Percentiles rank a stretch among this genome's conserved stretches.
phyloP scores from a whole-genome alignment of 1,140 invertebrate species.

The Eubasilissa regina region DNA sequence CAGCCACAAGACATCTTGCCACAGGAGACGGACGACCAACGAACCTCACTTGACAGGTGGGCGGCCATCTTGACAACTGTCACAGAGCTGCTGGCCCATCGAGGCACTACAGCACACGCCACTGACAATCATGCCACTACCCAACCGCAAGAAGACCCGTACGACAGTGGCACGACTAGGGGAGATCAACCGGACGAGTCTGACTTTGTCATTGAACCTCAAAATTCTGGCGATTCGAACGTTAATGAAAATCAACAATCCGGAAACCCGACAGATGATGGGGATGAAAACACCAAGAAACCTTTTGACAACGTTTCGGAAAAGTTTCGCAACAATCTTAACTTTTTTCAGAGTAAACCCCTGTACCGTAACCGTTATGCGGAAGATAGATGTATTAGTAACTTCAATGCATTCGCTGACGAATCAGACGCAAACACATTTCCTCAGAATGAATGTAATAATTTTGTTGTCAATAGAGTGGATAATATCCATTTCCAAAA shows the following conservation, averaged over 20 bases:
- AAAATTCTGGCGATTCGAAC: conserved; percentile 1
- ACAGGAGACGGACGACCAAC: conserved; percentile 64
- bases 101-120: conserved; percentile 63
- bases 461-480: conserved; percentile 42
- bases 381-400: conserved; percentile 68
- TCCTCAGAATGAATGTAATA: neutral
- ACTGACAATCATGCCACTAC: conserved; percentile 56
- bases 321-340: conserved; percentile 57
- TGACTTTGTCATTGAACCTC: neutral
- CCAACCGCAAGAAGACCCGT: conserved; percentile 36
- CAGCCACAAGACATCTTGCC: conserved; percentile 81
- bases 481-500: conserved; percentile 50
- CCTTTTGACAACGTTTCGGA: neutral
- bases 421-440: conserved; percentile 6
- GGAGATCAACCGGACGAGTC: too few relatives aligned
- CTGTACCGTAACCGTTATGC: conserved; percentile 61
- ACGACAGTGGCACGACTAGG: neutral
- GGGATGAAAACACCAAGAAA: conserved; percentile 2
- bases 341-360: conserved; percentile 62
- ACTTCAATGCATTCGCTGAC: conserved; percentile 63
- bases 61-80: conserved; percentile 71
- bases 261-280: neutral
- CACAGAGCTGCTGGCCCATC: conserved; percentile 72
- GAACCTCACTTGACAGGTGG: conserved; percentile 63
- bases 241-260: neutral